Conservation (phyloP, 2,797 vertebrate genomes). For the Halcyon badia region DNA sequence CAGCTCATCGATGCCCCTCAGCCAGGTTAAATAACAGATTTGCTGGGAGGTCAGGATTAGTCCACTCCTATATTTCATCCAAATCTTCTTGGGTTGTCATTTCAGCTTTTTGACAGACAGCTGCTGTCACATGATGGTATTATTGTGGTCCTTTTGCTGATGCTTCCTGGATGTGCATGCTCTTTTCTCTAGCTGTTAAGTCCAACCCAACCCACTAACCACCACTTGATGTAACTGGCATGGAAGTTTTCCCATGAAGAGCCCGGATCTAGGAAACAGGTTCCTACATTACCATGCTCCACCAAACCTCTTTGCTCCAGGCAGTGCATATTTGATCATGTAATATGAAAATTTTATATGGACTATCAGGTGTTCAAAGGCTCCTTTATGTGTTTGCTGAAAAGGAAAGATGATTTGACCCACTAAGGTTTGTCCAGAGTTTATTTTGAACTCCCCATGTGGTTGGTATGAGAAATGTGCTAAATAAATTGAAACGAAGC, state of each 20-base stretch:
- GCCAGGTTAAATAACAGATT: not conserved
- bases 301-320: not conserved
- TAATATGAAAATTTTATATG: not conserved
- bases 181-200: constrained; percentile 37
- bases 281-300: not conserved
- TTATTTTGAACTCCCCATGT: not conserved
- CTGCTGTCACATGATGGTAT: not conserved
- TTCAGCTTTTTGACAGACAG: constrained; percentile 24
- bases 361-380: not conserved
- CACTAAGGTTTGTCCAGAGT: not conserved
- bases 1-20: not conserved
- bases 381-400: not conserved
- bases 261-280: not conserved
- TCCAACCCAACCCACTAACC: not conserved
- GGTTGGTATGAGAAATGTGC: not conserved
- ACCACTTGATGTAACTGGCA: not conserved
- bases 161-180: not conserved
- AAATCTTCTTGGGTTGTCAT: not conserved
- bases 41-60: not conserved
- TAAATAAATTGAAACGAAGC: not conserved
- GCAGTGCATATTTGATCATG: not conserved
- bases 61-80: constrained; percentile 7
- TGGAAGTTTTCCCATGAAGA: not conserved
- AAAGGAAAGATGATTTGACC: not conserved
- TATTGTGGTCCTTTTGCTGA: not conserved